Conservation (phyloP, 2,888 invertebrate species). For the Disparrhopalites patrizii region DNA sequence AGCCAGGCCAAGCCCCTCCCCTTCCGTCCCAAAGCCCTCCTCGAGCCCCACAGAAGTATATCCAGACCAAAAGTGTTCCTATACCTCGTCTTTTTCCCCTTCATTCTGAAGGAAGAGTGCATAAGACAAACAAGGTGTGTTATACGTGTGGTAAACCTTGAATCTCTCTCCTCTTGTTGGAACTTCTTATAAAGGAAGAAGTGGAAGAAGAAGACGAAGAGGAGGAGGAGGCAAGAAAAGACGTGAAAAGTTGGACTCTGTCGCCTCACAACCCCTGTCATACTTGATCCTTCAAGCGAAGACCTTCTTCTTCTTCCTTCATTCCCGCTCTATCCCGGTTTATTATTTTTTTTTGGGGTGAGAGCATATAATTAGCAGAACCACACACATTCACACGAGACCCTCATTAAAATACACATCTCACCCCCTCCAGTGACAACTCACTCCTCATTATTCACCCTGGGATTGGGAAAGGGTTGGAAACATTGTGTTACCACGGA, state of each 20-base stretch:
- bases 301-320: slow-evolving; percentile 15
- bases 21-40: slow-evolving; percentile 38
- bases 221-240: background rate
- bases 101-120: background rate
- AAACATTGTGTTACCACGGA: no score
- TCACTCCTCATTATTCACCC: no score
- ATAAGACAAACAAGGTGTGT: no score
- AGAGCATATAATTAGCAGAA: slow-evolving; percentile 15
- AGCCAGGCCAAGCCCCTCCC: no score
- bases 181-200: no score
- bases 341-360: background rate
- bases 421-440: no score
- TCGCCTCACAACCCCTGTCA: slow-evolving; percentile 27
- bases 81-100: background rate
- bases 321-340: background rate
- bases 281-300: slow-evolving; percentile 25
- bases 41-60: background rate
- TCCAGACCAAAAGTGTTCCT: no score
- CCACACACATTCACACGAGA: slow-evolving; percentile 12
- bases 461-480: no score
- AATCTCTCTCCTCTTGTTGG: slow-evolving; percentile 15
- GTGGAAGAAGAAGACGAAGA: slow-evolving; percentile 14
- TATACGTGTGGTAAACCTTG: background rate
- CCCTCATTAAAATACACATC: slow-evolving; percentile 18
- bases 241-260: background rate